Evolutionary conservation across 2,888 invertebrate species (phyloP), one percentile per base, ranked within the genome.

Genomic region (Polydrusus tereticollis): DNA sequence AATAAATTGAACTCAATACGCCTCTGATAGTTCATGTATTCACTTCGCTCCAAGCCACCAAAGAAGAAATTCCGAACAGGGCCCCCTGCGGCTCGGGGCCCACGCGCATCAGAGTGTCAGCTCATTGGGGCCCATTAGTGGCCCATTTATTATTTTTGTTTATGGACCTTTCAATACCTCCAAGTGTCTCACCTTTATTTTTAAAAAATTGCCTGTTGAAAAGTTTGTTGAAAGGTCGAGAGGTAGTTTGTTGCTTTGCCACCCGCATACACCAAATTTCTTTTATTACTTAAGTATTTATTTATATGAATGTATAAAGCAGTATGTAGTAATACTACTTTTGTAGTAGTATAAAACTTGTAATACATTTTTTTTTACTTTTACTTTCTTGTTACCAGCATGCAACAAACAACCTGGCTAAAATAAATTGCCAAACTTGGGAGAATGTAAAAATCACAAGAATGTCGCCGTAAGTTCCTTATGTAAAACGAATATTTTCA

Each of bases 81-180:
- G 70, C 76, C 73, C 72, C 80, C 80, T 78, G 80, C 77, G 77
- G 79, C 75, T 80, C 75, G 76, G 67, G 77, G 81, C 83, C 83
- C 83, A 83, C 83, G 82, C 82, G 83, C 78, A 80, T 78, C 77
- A 77, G 77, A 80, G 81, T 82, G 82, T 82, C 79, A 79, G 79
- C 80, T 81, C 80, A 73, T 73, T 73, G 69, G 73, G 69, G 79
- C 79, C 80, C 80, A 81, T 82, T 82, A 81, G 78, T 76, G 77
- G 76, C 62, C 72, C 77, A 79, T 79, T 79, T 79, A 78, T 79
- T 78, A 79, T 79, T 77, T 75, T 77, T 76, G 73, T 77, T 75
- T 75, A 75, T 75, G 70, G 76, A 74, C 73, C 77, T 78, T 76
- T 77, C 78, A 76, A 78, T 78, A 77, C 75, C 76, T 76, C 64